Conservation (phyloP, 2,888 invertebrate genomes). For the Chalcis sispes region DNA sequence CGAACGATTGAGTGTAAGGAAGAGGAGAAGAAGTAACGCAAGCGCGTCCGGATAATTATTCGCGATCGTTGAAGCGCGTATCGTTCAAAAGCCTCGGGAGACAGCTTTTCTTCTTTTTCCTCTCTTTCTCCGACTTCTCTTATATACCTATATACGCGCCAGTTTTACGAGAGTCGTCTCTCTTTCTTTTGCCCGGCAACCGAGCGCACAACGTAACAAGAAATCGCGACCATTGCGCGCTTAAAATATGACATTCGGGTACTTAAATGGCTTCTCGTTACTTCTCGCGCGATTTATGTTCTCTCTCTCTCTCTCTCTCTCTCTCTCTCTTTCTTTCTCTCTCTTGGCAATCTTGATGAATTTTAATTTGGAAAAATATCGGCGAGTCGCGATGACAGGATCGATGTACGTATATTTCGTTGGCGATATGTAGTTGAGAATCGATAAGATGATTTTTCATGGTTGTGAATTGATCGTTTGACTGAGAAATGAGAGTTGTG, state of each 20-base stretch:
- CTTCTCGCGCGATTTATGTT: slow-evolving; percentile 40
- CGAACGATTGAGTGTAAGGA: no score
- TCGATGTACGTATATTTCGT: no score
- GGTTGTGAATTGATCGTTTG: no score
- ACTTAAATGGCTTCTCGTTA: slow-evolving; percentile 50
- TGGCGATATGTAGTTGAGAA: no score
- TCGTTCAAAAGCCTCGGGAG: slow-evolving; percentile 13
- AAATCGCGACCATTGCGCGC: slow-evolving; percentile 36
- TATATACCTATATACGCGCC: background rate
- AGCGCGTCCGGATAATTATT: slow-evolving; percentile 37
- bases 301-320: background rate
- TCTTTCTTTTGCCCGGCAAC: background rate
- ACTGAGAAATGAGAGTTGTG: no score
- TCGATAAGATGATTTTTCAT: no score
- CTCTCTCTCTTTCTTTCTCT: no score
- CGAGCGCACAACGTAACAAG: slow-evolving; percentile 44
- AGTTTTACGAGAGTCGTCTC: slow-evolving; percentile 40
- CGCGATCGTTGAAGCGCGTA: slow-evolving; percentile 10
- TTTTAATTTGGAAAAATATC: slow-evolving; percentile 38
- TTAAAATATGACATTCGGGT: slow-evolving; percentile 50
- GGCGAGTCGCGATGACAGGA: no score
- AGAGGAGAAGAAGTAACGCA: slow-evolving; percentile 1
- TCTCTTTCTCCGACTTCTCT: background rate
- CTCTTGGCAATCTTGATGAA: slow-evolving; percentile 47
- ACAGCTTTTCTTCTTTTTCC: background rate